phyloP scores from a whole-genome alignment of 35 echinoderm and acorn worm species.

The Ophiothrix spiculata region DNA sequence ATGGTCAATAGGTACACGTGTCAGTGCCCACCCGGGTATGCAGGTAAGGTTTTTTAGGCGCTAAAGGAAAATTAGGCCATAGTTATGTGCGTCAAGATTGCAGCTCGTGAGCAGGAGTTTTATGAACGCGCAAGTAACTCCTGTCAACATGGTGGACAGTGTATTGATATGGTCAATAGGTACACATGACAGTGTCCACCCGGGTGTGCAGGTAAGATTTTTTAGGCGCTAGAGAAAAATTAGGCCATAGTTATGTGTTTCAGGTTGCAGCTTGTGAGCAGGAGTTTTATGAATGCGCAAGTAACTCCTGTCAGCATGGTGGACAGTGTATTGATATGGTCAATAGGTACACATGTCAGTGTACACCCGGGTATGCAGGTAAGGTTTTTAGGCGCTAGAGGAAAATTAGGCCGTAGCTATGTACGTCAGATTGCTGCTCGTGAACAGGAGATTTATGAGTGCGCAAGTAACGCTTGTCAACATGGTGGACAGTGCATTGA shows the following conservation, averaged over 20 bases:
- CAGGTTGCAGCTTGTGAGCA: too few relatives aligned
- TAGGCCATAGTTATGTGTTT: too few relatives aligned
- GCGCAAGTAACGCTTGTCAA: conserved; percentile 54
- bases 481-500: conserved; percentile 47
- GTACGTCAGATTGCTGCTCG: too few relatives aligned
- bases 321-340: conserved; percentile 32
- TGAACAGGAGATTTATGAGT: conserved; percentile 61
- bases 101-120: conserved; percentile 43
- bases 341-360: conserved; percentile 30
- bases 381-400: too few relatives aligned
- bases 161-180: conserved; percentile 24
- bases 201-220: conserved; percentile 34
- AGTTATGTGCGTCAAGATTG: too few relatives aligned
- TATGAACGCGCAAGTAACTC: conserved; percentile 61
- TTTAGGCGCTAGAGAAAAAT: too few relatives aligned
- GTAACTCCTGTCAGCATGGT: conserved; percentile 60
- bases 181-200: conserved; percentile 30
- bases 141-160: conserved; percentile 53
- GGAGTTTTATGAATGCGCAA: conserved; percentile 56
- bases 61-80: too few relatives aligned
- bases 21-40: conserved; percentile 20
- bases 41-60: too few relatives aligned
- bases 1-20: conserved; percentile 25
- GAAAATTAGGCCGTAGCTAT: too few relatives aligned
- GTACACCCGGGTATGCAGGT: conserved; percentile 31